Evolutionary conservation across 2,888 invertebrate species (phyloP), one percentile per base, ranked within the genome.

Genomic region (Conus canariensis): DNA sequence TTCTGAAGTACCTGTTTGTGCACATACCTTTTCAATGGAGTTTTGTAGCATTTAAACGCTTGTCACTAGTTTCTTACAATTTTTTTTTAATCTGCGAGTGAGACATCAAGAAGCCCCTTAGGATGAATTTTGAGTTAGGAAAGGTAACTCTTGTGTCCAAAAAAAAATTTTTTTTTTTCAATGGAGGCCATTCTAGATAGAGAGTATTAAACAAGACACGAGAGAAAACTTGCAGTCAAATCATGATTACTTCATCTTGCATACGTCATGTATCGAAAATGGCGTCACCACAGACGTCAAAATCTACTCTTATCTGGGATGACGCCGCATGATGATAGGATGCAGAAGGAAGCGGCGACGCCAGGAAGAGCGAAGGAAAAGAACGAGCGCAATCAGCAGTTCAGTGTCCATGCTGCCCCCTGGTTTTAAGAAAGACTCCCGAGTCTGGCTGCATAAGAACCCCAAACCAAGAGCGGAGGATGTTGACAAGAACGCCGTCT

Each of bases 341-440:
- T 45, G 56, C 74, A 70, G 87, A 87, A 87, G 59, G 87, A 87
- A 87, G 70, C 87, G 74, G 56, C 70, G 70, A 58, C 12, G 74
- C 19, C 70, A 67, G 22, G 58, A 58, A 45, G 64, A n/a, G 12
- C 14, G 25, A 87, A 45, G 67, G 19, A n/a, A 6, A 83, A 30
- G 58, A 83, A 58, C 8, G 8, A 12, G 22, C 16, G 16, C 12
- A 14, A 10, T 22, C 56, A 25, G 30, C 77, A 77, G 58, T 19
- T 56, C 56, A 19, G 82, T 19, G 16, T n/a, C 87, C 87, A 91
- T 91, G 91, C 91, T 91, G 59, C 91, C 91, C 14, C 90, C 90
- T 70, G 91, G 91, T 25, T 91, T 91, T 80, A 91, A 91, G 59
- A 91, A 91, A 56, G 91, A 91, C 58, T 91, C 91, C 16, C 64